phyloP scores from a whole-genome alignment of 2,888 invertebrate species.

The Myopa testacea region DNA sequence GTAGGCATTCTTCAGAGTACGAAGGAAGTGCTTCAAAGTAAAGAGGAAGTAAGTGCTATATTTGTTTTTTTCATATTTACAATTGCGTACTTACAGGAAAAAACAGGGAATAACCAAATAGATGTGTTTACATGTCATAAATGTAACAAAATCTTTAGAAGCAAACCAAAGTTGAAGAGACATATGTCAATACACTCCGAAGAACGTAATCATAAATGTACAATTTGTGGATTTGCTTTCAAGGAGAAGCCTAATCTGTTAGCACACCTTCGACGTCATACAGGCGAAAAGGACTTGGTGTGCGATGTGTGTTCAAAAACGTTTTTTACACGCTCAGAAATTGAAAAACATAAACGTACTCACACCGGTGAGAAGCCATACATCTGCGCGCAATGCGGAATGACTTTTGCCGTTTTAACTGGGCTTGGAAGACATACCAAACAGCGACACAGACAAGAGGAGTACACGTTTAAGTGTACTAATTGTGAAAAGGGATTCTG shows the following conservation, averaged over 20 bases:
- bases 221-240: constrained; percentile 48
- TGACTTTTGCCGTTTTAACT: constrained; percentile 56
- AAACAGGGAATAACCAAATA: too few relatives aligned
- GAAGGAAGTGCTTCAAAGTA: not conserved
- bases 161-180: not conserved
- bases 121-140: not conserved
- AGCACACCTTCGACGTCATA: constrained; percentile 41
- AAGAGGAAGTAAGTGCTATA: too few relatives aligned
- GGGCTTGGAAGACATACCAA: constrained; percentile 57
- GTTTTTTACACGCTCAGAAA: constrained; percentile 58
- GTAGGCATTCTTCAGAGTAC: too few relatives aligned
- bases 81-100: too few relatives aligned
- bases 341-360: constrained; percentile 58
- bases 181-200: not conserved
- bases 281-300: constrained; percentile 53
- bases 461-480: constrained; percentile 54
- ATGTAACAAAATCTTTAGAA: constrained; percentile 14
- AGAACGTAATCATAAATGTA: constrained; percentile 35
- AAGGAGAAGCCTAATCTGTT: constrained; percentile 39
- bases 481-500: constrained; percentile 51
- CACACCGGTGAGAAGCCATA: constrained; percentile 45
- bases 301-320: constrained; percentile 60
- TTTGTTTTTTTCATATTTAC: not conserved
- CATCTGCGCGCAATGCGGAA: constrained; percentile 58
- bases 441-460: constrained; percentile 54